These are phyloP conservation scores for Caenorhabditis tropicalis DNA, from an alignment of 1,140 invertebrate species.

Conservation along the genomic window DNA sequence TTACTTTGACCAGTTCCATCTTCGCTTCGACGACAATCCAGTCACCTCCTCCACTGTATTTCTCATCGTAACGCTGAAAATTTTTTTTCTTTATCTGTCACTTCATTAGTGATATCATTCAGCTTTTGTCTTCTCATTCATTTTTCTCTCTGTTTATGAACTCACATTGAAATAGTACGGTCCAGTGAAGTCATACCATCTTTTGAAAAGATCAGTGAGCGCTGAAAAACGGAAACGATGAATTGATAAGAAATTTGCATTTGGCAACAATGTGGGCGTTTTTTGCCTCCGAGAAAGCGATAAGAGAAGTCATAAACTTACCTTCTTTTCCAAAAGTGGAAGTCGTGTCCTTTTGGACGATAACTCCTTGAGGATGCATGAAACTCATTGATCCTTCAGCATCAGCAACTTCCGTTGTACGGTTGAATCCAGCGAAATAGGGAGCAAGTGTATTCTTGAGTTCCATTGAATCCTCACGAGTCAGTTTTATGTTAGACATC, in stretches of 20 bases:
- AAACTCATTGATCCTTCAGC: constrained; percentile 28
- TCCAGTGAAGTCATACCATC: constrained; percentile 37
- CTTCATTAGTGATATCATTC: background rate
- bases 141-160: background rate
- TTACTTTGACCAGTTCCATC: constrained; percentile 2
- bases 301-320: constrained; percentile 24
- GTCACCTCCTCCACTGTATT: constrained; percentile 34
- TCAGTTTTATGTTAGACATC: background rate
- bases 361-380: constrained; percentile 26
- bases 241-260: constrained; percentile 6
- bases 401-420: background rate
- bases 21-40: background rate
- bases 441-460: constrained; percentile 2
- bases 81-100: background rate
- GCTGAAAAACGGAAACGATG: constrained; percentile 29
- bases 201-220: constrained; percentile 32
- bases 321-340: constrained; percentile 16
- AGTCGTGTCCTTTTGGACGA: background rate
- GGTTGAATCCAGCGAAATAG: constrained; percentile 16
- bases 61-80: constrained; percentile 20
- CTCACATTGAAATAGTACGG: constrained; percentile 28
- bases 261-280: constrained; percentile 24
- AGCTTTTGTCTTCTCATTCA: background rate
- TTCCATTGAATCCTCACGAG: constrained; percentile 1
- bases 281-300: constrained; percentile 28